Conservation (phyloP, 2,113 vertebrate genomes). For the Leuciscus idus region DNA sequence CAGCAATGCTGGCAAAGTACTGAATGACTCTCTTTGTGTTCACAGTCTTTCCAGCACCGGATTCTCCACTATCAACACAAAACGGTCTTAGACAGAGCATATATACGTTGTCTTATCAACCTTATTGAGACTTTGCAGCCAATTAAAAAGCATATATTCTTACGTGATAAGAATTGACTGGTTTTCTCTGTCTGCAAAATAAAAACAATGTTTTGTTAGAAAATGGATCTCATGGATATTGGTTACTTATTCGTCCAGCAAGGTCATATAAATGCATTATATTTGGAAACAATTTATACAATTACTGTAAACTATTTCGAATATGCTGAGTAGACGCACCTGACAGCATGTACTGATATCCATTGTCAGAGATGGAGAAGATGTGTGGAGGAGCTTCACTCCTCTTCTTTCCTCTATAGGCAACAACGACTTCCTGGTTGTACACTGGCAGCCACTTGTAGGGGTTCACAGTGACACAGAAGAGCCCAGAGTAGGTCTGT, state of each 20-base stretch:
- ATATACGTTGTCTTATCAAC: too few species aligned
- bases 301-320: not conserved
- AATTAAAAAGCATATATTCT: conserved; percentile 48
- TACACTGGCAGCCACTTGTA: conserved; percentile 22
- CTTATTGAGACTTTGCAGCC: too few species aligned
- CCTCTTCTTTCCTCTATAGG: conserved; percentile 56
- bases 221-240: too few species aligned
- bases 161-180: conserved; percentile 88
- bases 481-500: conserved; percentile 31
- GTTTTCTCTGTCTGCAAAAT: conserved; percentile 74
- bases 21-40: conserved; percentile 85
- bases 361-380: conserved; percentile 33
- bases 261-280: too few species aligned
- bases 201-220: too few species aligned
- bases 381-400: conserved; percentile 37
- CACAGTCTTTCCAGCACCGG: conserved; percentile 82
- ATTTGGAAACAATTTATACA: too few species aligned
- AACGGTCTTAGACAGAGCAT: not conserved
- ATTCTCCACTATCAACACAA: conserved; percentile 22
- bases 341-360: conserved; percentile 83
- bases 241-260: too few species aligned
- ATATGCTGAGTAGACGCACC: not conserved
- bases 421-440: not conserved
- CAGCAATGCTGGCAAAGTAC: conserved; percentile 66
- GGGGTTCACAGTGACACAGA: conserved; percentile 21